Evolutionary conservation across 2,113 vertebrate genomes (phyloP).

Genomic region (Sceloporus undulatus): DNA sequence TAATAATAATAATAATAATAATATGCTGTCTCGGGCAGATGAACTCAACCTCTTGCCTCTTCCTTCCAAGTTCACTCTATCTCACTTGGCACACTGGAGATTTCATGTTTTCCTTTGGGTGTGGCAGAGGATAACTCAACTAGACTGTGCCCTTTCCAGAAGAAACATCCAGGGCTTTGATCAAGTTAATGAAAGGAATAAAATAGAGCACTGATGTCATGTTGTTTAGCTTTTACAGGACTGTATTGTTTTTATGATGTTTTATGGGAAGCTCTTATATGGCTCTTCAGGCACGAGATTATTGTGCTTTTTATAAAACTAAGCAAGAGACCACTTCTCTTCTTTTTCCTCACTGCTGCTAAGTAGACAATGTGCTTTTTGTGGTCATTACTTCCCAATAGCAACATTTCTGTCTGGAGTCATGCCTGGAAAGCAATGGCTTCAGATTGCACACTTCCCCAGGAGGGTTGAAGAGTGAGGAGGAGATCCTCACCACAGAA

Average conservation of each 20-base stretch:
- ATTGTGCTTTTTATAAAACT: slow-evolving; percentile 63
- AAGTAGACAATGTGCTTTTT: slow-evolving; percentile 68
- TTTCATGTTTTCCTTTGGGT: slow-evolving; percentile 21
- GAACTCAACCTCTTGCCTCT: not conserved
- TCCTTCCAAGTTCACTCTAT: not conserved
- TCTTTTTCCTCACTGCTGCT: slow-evolving; percentile 65
- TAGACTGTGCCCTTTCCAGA: slow-evolving; percentile 55
- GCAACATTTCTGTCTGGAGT: slow-evolving; percentile 57
- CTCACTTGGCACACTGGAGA: not conserved
- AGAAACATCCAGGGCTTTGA: slow-evolving; percentile 65
- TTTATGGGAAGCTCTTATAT: slow-evolving; percentile 71
- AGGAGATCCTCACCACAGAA: slow-evolving; percentile 6
- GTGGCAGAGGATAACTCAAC: slow-evolving; percentile 41
- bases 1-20: no score
- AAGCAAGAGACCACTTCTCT: slow-evolving; percentile 57
- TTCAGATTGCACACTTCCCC: slow-evolving; percentile 50
- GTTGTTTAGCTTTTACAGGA: slow-evolving; percentile 61
- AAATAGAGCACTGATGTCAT: slow-evolving; percentile 65
- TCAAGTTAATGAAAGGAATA: slow-evolving; percentile 75
- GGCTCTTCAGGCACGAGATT: slow-evolving; percentile 62
- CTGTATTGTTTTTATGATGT: slow-evolving; percentile 70
- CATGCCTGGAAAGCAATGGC: slow-evolving; percentile 56
- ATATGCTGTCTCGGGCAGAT: not conserved
- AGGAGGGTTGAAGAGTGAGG: slow-evolving; percentile 5
- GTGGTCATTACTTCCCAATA: slow-evolving; percentile 57